Base-by-base conservation (phyloP, 2,797 vertebrate species). In the Fistularia tabacaria region DNA sequence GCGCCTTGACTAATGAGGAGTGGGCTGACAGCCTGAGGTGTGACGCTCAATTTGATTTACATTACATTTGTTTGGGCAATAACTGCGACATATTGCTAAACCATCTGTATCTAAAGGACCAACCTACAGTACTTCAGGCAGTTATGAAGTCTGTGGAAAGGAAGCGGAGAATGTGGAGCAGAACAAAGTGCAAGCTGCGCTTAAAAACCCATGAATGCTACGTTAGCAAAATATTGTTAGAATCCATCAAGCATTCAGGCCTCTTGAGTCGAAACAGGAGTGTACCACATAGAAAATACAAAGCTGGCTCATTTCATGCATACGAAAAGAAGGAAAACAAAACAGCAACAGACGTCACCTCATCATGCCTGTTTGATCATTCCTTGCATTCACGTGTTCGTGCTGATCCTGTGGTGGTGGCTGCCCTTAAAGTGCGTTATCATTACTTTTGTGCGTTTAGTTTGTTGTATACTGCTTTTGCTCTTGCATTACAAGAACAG, bases 231-330 rank as follows among this genome's bases (percentile, higher is more conserved):
- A 82, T 54, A 64, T 58, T 72, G 73, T 88, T 76, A 84, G 79
- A 74, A 64, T 78, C 68, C 77, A 81, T 85, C 71, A 86, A 81
- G 79, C 85, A 73, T 80, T 82, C 59, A 75, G 65, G 74, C 65
- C 64, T 66, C 48, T 66, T 74, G 83, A 89, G 74, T 86, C 69
- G 83, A 86, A 83, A 80, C 81, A 85, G 80, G 66, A 77, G 86
- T 76, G 73, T 68, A 81, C 71, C 79, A 84, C 82, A 70, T 57
- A 25, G 50, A 52, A 76, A 78, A 67, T 50, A 87, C 74, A 87
- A 85, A 79, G 57, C 78, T 65, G 85, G 75, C 81, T 86, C 57
- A 76, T 79, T 81, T 71, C 60, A 84, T 79, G 83, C 80, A 59
- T 62, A 73, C 48, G 41, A 67, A 80, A 46, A 25, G 67, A 46